Conservation (phyloP, 2,113 vertebrate genomes). For the Plestiodon gilberti region DNA sequence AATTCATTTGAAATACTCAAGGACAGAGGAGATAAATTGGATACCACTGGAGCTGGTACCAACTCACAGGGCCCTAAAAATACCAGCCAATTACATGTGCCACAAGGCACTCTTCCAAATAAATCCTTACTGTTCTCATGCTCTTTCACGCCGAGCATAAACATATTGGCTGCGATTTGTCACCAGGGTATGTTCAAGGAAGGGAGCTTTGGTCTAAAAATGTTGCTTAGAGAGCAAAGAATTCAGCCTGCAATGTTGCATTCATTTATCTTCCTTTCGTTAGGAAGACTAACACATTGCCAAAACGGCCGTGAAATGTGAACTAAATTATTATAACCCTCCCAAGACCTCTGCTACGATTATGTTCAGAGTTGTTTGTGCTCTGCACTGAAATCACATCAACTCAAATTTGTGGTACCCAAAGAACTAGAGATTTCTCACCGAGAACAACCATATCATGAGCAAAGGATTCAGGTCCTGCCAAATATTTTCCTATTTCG, state of each 20-base stretch:
- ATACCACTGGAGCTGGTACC: conserved; percentile 32
- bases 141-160: conserved; percentile 26
- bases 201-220: conserved; percentile 62
- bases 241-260: conserved; percentile 60
- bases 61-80: conserved; percentile 65
- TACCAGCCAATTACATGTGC: conserved; percentile 57
- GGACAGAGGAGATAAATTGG: conserved; percentile 38
- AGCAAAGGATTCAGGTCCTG: background rate
- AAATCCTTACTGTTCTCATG: conserved; percentile 43
- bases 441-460: background rate
- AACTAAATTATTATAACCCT: conserved; percentile 50
- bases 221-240: conserved; percentile 65
- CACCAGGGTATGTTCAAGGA: conserved; percentile 49
- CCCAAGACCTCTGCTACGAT: conserved; percentile 49
- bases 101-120: conserved; percentile 29
- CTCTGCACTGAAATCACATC: background rate
- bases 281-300: conserved; percentile 63
- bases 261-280: conserved; percentile 65
- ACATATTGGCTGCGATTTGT: conserved; percentile 64
- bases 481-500: background rate
- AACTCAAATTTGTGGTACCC: background rate
- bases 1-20: conserved; percentile 39
- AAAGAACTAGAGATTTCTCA: background rate
- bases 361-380: background rate
- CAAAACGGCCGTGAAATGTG: conserved; percentile 64